These are phyloP conservation scores for Ophioninae sp. DNA, from an alignment of 2,888 invertebrate genomes.

Conservation along the genomic window DNA sequence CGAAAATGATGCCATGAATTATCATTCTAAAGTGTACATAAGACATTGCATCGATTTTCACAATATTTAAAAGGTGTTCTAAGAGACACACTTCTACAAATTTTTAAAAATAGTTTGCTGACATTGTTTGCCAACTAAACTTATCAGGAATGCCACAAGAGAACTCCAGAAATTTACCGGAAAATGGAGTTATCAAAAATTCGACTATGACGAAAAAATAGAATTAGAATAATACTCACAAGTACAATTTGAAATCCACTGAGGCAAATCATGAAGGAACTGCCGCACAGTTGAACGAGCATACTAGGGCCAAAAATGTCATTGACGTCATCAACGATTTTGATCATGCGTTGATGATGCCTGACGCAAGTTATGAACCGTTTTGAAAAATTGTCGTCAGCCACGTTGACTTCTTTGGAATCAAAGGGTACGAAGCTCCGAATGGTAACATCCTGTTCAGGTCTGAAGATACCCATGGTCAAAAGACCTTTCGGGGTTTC, in stretches of 20 bases:
- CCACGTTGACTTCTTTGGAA: conserved; percentile 47
- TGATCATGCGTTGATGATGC: conserved; percentile 70
- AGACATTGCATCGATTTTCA: too few species aligned
- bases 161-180: too few species aligned
- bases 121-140: too few species aligned
- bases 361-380: conserved; percentile 65
- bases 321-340: conserved; percentile 68
- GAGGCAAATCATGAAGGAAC: conserved; percentile 74
- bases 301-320: conserved; percentile 68
- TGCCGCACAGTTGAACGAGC: conserved; percentile 72
- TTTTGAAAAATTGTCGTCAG: conserved; percentile 53
- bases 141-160: too few species aligned
- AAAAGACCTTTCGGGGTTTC: neutral
- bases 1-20: too few species aligned
- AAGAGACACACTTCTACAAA: too few species aligned
- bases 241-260: conserved; percentile 74
- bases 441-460: conserved; percentile 30
- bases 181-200: too few species aligned
- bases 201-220: neutral
- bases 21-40: too few species aligned
- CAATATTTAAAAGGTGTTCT: too few species aligned
- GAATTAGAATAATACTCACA: conserved; percentile 57
- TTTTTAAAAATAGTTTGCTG: too few species aligned
- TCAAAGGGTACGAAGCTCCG: conserved; percentile 52
- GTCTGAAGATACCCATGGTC: neutral